These are phyloP conservation scores for Gila orcuttii DNA, from an alignment of 2,113 vertebrate species.

Conservation along the genomic window DNA sequence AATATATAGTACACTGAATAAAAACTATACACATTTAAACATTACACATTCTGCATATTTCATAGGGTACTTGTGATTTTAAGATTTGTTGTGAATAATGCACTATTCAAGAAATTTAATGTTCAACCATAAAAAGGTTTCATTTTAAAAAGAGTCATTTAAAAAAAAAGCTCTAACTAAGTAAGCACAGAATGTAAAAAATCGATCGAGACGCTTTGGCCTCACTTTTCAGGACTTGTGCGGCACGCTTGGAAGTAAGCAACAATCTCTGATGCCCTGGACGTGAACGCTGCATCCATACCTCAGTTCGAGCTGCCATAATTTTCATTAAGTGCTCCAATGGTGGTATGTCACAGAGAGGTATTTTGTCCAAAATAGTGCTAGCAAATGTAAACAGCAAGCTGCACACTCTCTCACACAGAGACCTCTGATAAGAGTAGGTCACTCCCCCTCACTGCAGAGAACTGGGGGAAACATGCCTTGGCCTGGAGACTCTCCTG, in stretches of 20 bases:
- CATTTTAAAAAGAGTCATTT: neutral
- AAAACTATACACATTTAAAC: neutral
- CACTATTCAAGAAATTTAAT: neutral
- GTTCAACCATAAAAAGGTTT: neutral
- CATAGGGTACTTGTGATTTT: too few relatives aligned
- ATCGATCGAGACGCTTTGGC: too few relatives aligned
- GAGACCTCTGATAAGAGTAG: slow-evolving; percentile 36
- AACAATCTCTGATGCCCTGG: too few relatives aligned
- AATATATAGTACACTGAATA: neutral
- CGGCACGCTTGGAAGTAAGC: too few relatives aligned
- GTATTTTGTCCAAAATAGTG: neutral
- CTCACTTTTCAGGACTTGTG: too few relatives aligned
- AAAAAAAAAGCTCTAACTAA: neutral
- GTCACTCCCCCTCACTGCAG: slow-evolving; percentile 14
- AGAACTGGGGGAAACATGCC: neutral
- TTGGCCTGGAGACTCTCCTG: neutral
- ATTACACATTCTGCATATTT: too few relatives aligned
- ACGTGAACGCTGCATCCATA: neutral
- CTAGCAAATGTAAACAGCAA: slow-evolving; percentile 19
- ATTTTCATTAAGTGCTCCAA: neutral
- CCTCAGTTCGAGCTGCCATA: slow-evolving; percentile 19
- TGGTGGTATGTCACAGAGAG: neutral
- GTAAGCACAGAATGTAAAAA: too few relatives aligned
- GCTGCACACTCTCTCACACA: neutral
- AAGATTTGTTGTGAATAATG: neutral